Evolutionary conservation across 2,797 vertebrate genomes (phyloP).

Genomic region (Microchirus variegatus): DNA sequence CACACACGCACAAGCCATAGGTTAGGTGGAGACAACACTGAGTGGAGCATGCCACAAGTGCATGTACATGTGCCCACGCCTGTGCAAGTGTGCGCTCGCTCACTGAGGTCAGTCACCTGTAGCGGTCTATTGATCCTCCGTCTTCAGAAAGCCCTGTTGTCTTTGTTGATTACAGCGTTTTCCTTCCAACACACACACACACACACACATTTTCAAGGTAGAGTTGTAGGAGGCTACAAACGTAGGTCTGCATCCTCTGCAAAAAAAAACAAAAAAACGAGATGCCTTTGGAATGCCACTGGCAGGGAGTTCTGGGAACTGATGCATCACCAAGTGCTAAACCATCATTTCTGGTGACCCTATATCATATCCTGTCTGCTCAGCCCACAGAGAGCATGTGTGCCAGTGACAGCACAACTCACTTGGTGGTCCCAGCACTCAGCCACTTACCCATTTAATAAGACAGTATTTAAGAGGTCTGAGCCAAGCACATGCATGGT

Average conservation of each 20-base stretch:
- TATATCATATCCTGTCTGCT: constrained; percentile 65
- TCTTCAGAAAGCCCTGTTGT: constrained; percentile 58
- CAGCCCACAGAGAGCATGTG: constrained; percentile 56
- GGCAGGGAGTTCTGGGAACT: constrained; percentile 45
- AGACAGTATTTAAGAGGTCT: constrained; percentile 70
- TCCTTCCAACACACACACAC: constrained; percentile 30
- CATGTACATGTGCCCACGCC: constrained; percentile 33
- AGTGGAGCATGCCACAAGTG: constrained; percentile 38
- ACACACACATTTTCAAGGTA: constrained; percentile 35
- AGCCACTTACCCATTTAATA: constrained; percentile 79
- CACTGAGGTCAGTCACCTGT: constrained; percentile 70
- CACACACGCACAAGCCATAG: constrained; percentile 31
- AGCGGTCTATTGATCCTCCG: constrained; percentile 66
- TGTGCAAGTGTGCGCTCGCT: constrained; percentile 41
- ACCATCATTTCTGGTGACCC: constrained; percentile 66
- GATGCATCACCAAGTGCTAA: constrained; percentile 46
- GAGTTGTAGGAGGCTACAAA: constrained; percentile 31
- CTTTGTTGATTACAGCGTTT: constrained; percentile 68
- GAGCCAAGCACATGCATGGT: constrained; percentile 64
- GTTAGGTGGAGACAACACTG: constrained; percentile 48
- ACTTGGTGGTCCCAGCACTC: constrained; percentile 76
- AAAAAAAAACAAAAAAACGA: constrained; percentile 25
- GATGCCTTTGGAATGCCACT: constrained; percentile 33
- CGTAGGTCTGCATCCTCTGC: constrained; percentile 25
- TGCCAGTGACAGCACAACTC: constrained; percentile 75